Percentiles rank a stretch among this genome's conserved stretches.
Evolutionary conservation across 2,797 vertebrate species (phyloP).

Genomic region (Somateria mollissima): DNA sequence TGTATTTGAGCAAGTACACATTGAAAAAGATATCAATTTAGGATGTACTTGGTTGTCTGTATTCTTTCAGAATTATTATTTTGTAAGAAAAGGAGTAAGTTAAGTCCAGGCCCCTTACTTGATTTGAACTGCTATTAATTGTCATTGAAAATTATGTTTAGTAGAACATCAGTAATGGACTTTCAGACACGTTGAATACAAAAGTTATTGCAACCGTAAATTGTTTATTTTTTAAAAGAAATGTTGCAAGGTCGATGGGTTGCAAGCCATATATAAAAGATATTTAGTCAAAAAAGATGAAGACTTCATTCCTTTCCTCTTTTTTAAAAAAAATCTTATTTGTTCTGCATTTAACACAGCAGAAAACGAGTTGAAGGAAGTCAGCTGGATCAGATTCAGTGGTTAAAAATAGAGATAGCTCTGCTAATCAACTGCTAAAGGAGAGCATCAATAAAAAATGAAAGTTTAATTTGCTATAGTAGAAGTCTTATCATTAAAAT

Average conservation of each 20-base stretch:
- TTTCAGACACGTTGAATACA: not conserved
- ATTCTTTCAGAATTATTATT: not conserved
- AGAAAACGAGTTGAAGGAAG: not conserved
- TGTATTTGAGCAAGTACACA: not conserved
- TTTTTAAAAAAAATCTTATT: not conserved
- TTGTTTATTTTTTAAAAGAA: not conserved
- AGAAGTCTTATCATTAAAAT: not conserved
- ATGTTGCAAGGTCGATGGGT: not conserved
- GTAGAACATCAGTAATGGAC: not conserved
- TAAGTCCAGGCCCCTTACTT: not conserved
- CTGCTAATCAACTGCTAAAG: not conserved
- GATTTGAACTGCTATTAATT: not conserved
- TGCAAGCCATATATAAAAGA: not conserved
- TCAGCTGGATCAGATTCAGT: not conserved
- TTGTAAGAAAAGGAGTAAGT: not conserved
- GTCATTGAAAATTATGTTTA: not conserved
- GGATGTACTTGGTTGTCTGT: not conserved
- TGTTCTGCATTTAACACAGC: not conserved
- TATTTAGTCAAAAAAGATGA: not conserved
- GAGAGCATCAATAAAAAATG: not conserved
- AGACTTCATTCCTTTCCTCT: not conserved
- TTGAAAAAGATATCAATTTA: not conserved
- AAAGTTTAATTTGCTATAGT: not conserved
- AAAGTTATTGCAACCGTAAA: not conserved
- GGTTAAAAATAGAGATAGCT: conserved; percentile 8